Percentiles rank a stretch among this genome's conserved stretches.
These are phyloP conservation scores for Ailurus styani DNA, from an alignment of 2,113 vertebrate genomes.

Conservation along the genomic window DNA sequence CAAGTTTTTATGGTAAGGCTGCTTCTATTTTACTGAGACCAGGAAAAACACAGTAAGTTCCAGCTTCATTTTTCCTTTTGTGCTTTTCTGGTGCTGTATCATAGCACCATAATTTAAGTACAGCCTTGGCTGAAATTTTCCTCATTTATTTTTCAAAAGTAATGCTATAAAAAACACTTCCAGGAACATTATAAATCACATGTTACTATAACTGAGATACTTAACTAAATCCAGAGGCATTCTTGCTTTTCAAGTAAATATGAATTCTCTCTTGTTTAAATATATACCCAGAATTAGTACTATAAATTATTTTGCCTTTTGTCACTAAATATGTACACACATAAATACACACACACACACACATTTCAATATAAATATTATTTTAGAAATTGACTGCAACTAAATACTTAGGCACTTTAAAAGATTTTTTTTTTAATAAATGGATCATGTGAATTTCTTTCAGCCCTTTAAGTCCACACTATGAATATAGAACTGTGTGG, in stretches of 20 bases:
- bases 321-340: slow-evolving; percentile 60
- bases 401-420: slow-evolving; percentile 73
- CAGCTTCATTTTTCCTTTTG: not conserved
- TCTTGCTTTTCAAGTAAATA: slow-evolving; percentile 54
- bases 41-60: not conserved
- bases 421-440: slow-evolving; percentile 57
- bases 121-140: slow-evolving; percentile 33
- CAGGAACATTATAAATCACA: slow-evolving; percentile 28
- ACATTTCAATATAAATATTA: slow-evolving; percentile 72
- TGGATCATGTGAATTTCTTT: slow-evolving; percentile 67
- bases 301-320: slow-evolving; percentile 77
- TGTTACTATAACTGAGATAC: slow-evolving; percentile 27
- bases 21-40: not conserved
- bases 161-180: slow-evolving; percentile 34
- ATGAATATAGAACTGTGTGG: slow-evolving; percentile 64
- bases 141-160: slow-evolving; percentile 49
- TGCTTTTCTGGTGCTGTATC: not conserved
- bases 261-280: slow-evolving; percentile 53
- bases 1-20: not conserved
- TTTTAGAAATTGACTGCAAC: slow-evolving; percentile 77
- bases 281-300: slow-evolving; percentile 69
- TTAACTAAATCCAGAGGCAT: slow-evolving; percentile 35
- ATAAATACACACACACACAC: slow-evolving; percentile 72
- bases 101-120: slow-evolving; percentile 15
- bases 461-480: slow-evolving; percentile 43